Conservation (phyloP, 2,888 invertebrate species). For the Drosophila prolongata region DNA sequence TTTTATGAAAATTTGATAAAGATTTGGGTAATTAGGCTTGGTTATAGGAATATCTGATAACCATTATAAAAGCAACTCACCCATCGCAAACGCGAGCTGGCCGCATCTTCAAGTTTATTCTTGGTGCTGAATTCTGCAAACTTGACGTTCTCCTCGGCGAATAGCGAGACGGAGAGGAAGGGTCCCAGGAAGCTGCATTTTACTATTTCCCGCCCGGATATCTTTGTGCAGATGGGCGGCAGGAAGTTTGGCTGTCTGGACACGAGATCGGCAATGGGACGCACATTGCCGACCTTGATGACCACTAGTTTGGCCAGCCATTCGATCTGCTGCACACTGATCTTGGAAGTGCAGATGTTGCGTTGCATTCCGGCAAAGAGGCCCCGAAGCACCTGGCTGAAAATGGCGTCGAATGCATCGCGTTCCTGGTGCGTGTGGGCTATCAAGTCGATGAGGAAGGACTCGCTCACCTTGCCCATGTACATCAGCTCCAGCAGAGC, state of each 20-base stretch:
- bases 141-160: slow-evolving; percentile 96
- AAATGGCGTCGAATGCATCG: slow-evolving; percentile 80
- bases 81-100: slow-evolving; percentile 80
- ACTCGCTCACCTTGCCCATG: slow-evolving; percentile 87
- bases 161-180: slow-evolving; percentile 95
- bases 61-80: slow-evolving; percentile 60
- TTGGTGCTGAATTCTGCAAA: slow-evolving; percentile 90
- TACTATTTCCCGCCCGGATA: slow-evolving; percentile 93
- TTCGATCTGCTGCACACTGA: slow-evolving; percentile 88
- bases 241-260: slow-evolving; percentile 89
- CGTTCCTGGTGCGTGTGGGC: slow-evolving; percentile 85
- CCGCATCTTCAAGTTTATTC: slow-evolving; percentile 72
- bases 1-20: too few species aligned
- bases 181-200: slow-evolving; percentile 95
- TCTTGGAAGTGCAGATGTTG: slow-evolving; percentile 81
- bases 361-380: slow-evolving; percentile 84
- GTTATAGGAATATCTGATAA: neutral
- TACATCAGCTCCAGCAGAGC: slow-evolving; percentile 87
- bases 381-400: slow-evolving; percentile 81
- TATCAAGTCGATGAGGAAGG: slow-evolving; percentile 87
- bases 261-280: slow-evolving; percentile 91
- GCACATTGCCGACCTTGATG: slow-evolving; percentile 89
- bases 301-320: slow-evolving; percentile 92
- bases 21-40: too few species aligned
- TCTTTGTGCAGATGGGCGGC: slow-evolving; percentile 90